These are phyloP conservation scores for Pseudorasbora parva DNA, from an alignment of 2,113 vertebrate species.

Conservation along the genomic window DNA sequence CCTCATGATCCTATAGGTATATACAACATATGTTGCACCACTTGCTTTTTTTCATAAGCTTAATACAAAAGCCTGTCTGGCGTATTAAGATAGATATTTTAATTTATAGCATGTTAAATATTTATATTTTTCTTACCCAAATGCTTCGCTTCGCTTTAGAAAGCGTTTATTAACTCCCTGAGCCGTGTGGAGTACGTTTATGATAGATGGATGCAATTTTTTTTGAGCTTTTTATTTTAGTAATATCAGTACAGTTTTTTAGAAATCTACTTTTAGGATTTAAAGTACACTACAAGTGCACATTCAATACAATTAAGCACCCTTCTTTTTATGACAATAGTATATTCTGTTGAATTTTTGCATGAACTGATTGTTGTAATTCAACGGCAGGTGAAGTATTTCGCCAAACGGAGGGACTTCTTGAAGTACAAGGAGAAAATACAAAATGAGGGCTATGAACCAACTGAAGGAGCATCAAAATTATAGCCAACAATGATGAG, in stretches of 20 bases:
- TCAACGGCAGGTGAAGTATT: slow-evolving; percentile 88
- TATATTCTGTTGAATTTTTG: background rate
- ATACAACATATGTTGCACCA: too few species aligned
- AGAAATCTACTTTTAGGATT: background rate
- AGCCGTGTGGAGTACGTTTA: too few species aligned
- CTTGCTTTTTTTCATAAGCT: too few species aligned
- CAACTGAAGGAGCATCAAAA: slow-evolving; percentile 72
- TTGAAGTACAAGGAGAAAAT: slow-evolving; percentile 91
- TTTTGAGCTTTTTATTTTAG: background rate
- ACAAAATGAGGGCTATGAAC: slow-evolving; percentile 79
- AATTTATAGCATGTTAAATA: too few species aligned
- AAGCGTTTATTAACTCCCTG: too few species aligned
- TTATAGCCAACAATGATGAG: slow-evolving; percentile 63
- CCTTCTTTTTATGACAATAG: background rate
- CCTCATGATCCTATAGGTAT: too few species aligned
- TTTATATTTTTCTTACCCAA: too few species aligned
- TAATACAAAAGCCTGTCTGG: too few species aligned
- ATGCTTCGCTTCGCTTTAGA: too few species aligned
- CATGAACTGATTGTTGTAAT: slow-evolving; percentile 14
- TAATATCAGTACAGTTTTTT: background rate
- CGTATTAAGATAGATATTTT: too few species aligned
- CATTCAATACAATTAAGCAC: background rate
- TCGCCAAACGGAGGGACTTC: slow-evolving; percentile 90
- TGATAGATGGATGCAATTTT: too few species aligned
- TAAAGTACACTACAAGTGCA: background rate